A percentile compares a stretch with the other conserved stretches of the same genome.
Conservation (phyloP, 2,888 invertebrate genomes). For the Bugulina stolonifera region DNA sequence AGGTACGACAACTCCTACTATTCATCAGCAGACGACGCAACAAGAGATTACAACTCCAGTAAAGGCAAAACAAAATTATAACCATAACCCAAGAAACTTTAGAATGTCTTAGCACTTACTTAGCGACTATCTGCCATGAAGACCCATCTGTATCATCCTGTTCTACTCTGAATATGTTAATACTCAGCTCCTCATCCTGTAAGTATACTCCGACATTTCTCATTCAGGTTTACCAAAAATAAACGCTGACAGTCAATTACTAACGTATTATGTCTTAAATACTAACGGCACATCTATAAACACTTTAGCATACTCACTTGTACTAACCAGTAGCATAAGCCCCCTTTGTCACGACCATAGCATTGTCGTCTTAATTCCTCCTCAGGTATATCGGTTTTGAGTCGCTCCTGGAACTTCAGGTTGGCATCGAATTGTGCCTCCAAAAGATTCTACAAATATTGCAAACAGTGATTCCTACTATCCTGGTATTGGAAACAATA, state of each 20-base stretch:
- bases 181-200: constrained; percentile 74
- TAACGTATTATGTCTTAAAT: no score
- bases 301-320: no score
- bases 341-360: constrained; percentile 81
- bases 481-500: no score
- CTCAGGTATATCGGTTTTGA: constrained; percentile 59
- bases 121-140: constrained; percentile 31
- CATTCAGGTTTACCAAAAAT: no score
- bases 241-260: no score
- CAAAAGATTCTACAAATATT: constrained; percentile 74
- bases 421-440: constrained; percentile 93
- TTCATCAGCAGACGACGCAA: no score
- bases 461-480: no score
- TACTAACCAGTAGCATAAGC: constrained; percentile 89
- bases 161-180: constrained; percentile 89
- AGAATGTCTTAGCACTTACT: constrained; percentile 31
- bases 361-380: constrained; percentile 78
- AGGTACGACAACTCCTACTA: not conserved
- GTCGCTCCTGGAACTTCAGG: constrained; percentile 77
- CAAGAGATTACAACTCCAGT: not conserved
- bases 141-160: constrained; percentile 67
- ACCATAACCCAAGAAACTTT: no score
- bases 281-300: no score
- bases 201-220: no score
- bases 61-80: constrained; percentile 29